Conservation (phyloP, 2,797 vertebrate species). For the Tragelaphus eurycerus region DNA sequence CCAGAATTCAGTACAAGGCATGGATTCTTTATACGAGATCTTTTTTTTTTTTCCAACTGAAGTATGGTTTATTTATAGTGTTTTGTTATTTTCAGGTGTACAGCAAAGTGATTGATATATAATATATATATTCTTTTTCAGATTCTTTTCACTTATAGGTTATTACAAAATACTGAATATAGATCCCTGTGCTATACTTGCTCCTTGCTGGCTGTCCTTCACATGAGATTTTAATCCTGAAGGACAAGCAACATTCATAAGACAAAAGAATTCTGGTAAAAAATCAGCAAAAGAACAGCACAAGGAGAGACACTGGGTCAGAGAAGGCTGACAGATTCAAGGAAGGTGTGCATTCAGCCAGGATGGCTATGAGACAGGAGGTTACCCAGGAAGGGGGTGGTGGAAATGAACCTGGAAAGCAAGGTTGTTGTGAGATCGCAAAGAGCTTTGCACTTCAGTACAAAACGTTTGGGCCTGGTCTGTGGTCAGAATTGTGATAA, state of each 20-base stretch:
- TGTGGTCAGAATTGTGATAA: background rate
- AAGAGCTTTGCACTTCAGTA: background rate
- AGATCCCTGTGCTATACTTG: background rate
- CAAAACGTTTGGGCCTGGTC: background rate
- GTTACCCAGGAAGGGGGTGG: rapidly evolving
- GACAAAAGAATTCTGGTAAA: background rate
- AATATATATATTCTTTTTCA: background rate
- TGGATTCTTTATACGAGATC: background rate
- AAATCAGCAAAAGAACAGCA: background rate
- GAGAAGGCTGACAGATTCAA: background rate
- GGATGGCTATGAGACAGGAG: background rate
- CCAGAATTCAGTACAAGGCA: background rate
- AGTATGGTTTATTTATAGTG: background rate
- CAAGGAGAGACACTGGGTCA: rapidly evolving
- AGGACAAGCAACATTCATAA: background rate
- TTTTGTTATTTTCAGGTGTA: background rate
- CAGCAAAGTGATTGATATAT: background rate
- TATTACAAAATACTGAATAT: background rate
- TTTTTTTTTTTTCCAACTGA: background rate
- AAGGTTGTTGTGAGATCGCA: background rate
- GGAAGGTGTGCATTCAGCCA: rapidly evolving
- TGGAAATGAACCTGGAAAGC: background rate
- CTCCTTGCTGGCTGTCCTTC: background rate
- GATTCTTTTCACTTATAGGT: background rate
- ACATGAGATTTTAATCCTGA: background rate